Base-by-base conservation (phyloP, 1,140 invertebrate genomes). In the Penaeus vannamei region DNA sequence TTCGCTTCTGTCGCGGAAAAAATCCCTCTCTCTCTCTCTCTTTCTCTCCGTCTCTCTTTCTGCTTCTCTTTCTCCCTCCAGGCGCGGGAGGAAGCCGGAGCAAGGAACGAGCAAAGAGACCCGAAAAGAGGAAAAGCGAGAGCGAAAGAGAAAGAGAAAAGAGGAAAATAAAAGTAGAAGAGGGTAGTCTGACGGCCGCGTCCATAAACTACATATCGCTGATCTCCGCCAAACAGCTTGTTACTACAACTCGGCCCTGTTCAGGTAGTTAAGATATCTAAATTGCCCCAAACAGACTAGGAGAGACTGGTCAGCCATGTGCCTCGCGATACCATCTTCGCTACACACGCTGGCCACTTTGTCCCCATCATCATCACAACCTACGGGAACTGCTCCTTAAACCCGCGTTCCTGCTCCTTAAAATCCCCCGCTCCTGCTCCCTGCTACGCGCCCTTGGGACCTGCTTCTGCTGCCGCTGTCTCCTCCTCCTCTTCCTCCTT, bases 221-320 rank as follows among this genome's bases (percentile, higher is more conserved):
- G 79, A 89, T 89, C 87, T 89, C 87, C 87, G 81, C 69, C 87
- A 89, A 89, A 89, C 87, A 89, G 76, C 87, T 89, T 89, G 87
- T 89, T 89, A 89, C 87, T 89, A 89, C 87, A 89, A 89, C 87
- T 89, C 72, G 87, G 81, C 82, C 87, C 87, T 89, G 87, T 89
- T 89, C 87, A 89, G 82, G 87, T 89, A 89, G 87, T 89, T 89
- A 89, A 89, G 87, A 89, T 89, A 89, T 89, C 87, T 89, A 89
- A 89, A 89, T 89, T 89, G 87, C 87, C 87, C 87, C 87, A 89
- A 89, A 89, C 87, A 89, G 81, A 89, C 87, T 89, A 66, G 87
- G 81, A 76, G 81, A 84, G 87, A 89, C 87, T 89, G 87, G 87
- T 84, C 87, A 84, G 66, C 81, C 66, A 46, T 84, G 82, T 53